Percentiles rank a stretch among this genome's conserved stretches.
phyloP scores from a whole-genome alignment of 2,113 vertebrate species.

The Hipposideros armiger region DNA sequence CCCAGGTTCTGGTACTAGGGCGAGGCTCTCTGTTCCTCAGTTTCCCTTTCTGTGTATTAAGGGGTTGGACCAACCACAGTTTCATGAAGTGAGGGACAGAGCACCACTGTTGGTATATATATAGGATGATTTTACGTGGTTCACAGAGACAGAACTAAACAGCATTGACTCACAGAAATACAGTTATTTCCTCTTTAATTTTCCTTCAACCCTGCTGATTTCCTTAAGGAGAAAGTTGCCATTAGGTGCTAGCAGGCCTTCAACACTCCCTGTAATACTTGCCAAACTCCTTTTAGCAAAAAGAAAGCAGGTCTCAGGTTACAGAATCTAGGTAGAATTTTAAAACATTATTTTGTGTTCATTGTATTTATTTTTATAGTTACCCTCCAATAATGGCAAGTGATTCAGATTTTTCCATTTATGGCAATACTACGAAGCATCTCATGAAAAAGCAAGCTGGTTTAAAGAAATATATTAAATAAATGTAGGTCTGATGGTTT shows the following conservation, averaged over 20 bases:
- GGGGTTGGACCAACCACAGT: neutral
- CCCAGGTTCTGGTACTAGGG: neutral
- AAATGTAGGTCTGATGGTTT: neutral
- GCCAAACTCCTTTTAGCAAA: neutral
- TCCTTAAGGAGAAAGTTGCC: neutral
- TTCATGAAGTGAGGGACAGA: neutral
- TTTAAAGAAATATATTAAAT: conserved; percentile 6
- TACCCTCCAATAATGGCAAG: neutral
- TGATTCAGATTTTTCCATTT: neutral
- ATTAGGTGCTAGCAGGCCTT: neutral
- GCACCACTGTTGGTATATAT: neutral
- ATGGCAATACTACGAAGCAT: neutral
- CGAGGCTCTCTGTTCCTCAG: neutral
- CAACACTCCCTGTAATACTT: neutral
- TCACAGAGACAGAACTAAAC: neutral
- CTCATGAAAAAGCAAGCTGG: neutral
- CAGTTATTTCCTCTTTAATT: neutral
- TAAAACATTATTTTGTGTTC: conserved; percentile 8
- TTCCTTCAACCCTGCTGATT: neutral
- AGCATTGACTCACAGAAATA: neutral
- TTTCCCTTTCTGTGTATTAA: neutral
- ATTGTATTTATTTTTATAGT: conserved; percentile 8
- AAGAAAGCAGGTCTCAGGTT: neutral
- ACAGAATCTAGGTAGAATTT: neutral
- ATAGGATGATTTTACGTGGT: neutral